A percentile compares a stretch with the other conserved stretches of the same genome.
Evolutionary conservation across 2,888 invertebrate genomes (phyloP).

Genomic region (Xestia ashworthii): DNA sequence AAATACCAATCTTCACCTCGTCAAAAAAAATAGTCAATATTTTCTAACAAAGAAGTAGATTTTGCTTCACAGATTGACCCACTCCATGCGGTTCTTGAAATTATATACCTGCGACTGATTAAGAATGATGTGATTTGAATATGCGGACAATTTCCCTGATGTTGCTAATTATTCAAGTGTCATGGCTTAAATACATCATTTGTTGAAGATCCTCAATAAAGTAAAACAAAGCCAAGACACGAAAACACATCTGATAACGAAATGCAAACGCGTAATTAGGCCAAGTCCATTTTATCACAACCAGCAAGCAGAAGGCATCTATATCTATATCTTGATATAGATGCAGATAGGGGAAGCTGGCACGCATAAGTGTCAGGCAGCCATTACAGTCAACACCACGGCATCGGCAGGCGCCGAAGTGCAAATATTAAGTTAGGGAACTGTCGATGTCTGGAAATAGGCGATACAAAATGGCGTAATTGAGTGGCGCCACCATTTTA

Average conservation of each 20-base stretch:
- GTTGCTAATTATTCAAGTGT: background rate
- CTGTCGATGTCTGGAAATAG: conserved; percentile 48
- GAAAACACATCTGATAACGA: background rate
- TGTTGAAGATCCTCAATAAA: background rate
- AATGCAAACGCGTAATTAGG: background rate
- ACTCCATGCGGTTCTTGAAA: background rate
- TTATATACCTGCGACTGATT: background rate
- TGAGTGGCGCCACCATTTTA: conserved; percentile 20
- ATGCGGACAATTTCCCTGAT: background rate
- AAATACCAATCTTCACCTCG: background rate
- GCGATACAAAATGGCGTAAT: conserved; percentile 25
- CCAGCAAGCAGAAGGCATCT: conserved; percentile 1
- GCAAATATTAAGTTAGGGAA: conserved; percentile 49
- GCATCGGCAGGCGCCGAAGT: conserved; percentile 29
- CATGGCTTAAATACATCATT: background rate
- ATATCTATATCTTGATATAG: conserved; percentile 8
- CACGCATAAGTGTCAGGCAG: conserved; percentile 31
- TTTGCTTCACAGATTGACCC: background rate
- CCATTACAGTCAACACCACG: conserved; percentile 58
- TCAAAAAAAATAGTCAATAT: background rate
- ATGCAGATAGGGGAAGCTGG: conserved; percentile 1
- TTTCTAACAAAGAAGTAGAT: background rate
- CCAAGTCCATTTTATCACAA: background rate
- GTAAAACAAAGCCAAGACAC: background rate
- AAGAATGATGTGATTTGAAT: background rate